Conservation (phyloP, 2,113 vertebrate species). For the Orycteropus afer region DNA sequence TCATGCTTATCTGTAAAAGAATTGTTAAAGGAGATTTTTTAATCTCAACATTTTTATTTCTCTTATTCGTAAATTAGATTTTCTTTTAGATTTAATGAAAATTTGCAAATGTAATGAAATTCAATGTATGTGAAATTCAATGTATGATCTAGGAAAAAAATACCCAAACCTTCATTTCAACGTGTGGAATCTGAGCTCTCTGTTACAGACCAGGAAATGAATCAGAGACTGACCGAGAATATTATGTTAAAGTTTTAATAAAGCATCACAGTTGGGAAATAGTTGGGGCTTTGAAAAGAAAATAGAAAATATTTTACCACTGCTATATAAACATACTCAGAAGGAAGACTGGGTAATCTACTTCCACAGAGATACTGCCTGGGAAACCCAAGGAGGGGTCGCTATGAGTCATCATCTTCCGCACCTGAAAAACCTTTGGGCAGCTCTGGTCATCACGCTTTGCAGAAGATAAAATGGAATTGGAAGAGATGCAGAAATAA, state of each 20-base stretch:
- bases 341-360: too few species aligned
- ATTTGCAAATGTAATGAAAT: conserved; percentile 24
- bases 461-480: background rate
- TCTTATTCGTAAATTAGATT: conserved; percentile 11
- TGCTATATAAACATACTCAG: background rate
- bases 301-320: conserved; percentile 5
- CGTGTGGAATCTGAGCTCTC: background rate
- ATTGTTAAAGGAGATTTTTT: background rate
- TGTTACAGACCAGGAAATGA: background rate
- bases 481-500: background rate
- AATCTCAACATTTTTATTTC: background rate
- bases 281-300: background rate
- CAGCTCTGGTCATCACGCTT: background rate
- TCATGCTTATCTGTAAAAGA: background rate
- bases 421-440: background rate
- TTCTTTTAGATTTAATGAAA: conserved; percentile 1
- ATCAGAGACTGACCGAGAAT: background rate
- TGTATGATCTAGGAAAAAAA: conserved; percentile 14
- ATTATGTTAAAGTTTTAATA: conserved; percentile 12
- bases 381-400: too few species aligned
- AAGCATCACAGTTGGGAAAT: background rate
- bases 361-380: too few species aligned
- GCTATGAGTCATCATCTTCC: too few species aligned
- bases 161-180: background rate
- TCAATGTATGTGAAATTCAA: background rate